Percentiles rank a stretch among this genome's conserved stretches.
phyloP scores from a whole-genome alignment of 2,797 vertebrate genomes.

The Rhabdomys pumilio region DNA sequence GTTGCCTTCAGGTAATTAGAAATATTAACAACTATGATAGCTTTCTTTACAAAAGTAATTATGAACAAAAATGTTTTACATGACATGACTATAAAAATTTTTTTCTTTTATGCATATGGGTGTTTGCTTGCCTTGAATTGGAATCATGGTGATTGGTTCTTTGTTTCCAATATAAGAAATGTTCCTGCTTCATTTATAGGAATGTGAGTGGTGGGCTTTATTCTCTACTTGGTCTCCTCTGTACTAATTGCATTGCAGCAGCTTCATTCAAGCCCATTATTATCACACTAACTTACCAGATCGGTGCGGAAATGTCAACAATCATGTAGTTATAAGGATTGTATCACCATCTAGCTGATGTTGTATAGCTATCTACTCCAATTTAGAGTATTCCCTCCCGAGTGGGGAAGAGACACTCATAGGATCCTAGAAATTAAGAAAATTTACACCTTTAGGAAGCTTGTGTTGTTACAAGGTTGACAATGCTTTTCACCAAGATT shows the following conservation, averaged over 20 bases:
- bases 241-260: background rate
- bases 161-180: background rate
- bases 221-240: background rate
- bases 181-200: background rate
- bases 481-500: background rate
- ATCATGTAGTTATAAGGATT: background rate
- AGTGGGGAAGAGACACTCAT: background rate
- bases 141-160: background rate
- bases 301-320: too few species aligned
- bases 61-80: background rate
- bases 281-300: background rate
- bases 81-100: background rate
- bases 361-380: background rate
- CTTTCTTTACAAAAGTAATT: background rate
- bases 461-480: background rate
- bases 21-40: background rate
- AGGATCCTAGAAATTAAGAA: background rate
- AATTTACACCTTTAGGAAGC: background rate
- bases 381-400: background rate
- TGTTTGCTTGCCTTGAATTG: background rate
- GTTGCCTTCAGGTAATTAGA: background rate
- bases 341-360: accelerated
- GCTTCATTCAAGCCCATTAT: background rate
- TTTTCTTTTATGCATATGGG: background rate
- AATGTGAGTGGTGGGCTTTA: background rate